Evolutionary conservation across 2,113 vertebrate genomes (phyloP), one percentile per base, ranked within the genome.

Genomic region (Cryptomyrus ogoouensis): DNA sequence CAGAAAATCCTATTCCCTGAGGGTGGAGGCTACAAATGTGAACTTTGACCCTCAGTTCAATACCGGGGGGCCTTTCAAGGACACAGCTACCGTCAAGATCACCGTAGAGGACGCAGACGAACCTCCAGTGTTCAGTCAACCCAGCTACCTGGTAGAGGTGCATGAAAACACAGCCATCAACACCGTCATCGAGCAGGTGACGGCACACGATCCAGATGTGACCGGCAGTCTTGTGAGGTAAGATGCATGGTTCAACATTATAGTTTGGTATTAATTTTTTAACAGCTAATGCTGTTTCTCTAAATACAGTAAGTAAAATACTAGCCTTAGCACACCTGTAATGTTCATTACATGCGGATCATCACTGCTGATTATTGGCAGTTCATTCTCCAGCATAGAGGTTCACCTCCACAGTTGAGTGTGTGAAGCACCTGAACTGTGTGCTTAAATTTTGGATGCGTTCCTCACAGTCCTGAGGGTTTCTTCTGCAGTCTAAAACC

Each of bases 61-160:
- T 89, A 93, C 95, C 13, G 95, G 96, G 35, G 97, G 95, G 0
- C 98, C 98, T 52, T 99, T 98, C 94, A 98, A 98, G 94, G 98
- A 99, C 90, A 98, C 97, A 0, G 97, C 98, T 0, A 99, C 97
- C 0, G 95, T 99, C 1, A 98, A 98, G 94, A 95, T 99, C 0
- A 94, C 96, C 0, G 96, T 99, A 2, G 97, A 99, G 87, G 98
- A 99, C 46, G 94, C 98, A 0, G 98, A 99, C 0, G 98, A 99
- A 88, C 98, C 98, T 0, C 98, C 98, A 0, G 93, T 99, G 12
- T 99, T 99, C 95, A 96, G 97, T 42, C 97, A 97, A 5, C 94
- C 97, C 0, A 93, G 95, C 2, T 99, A 99, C 91, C 92, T 97
- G 1, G 95, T 99, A 58, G 97, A 99, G 91, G 98, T 99, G 52